Conservation (phyloP, 2,113 vertebrate species). For the Triplophysa rosa region DNA sequence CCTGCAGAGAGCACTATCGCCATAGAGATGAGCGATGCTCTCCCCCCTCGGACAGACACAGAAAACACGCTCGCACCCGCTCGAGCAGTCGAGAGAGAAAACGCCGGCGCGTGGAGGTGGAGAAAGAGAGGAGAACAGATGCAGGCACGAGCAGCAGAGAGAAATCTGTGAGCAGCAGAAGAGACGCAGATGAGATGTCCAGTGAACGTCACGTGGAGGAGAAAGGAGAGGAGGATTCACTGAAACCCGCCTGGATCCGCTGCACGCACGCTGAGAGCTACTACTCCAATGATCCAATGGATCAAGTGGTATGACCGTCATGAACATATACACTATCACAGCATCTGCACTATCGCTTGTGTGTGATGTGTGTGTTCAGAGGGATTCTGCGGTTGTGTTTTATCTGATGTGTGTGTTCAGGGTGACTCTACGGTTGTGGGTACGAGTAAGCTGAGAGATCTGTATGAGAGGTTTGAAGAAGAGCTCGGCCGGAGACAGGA, state of each 20-base stretch:
- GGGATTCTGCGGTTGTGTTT: neutral
- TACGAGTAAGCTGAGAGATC: slow-evolving; percentile 87
- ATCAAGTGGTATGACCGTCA: slow-evolving; percentile 89
- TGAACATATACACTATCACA: neutral
- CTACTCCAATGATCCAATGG: slow-evolving; percentile 98
- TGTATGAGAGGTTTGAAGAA: slow-evolving; percentile 93
- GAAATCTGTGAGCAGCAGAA: slow-evolving; percentile 72
- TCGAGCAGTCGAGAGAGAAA: slow-evolving; percentile 90
- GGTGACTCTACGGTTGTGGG: slow-evolving; percentile 97
- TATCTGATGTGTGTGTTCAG: slow-evolving; percentile 60
- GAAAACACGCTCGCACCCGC: slow-evolving; percentile 79
- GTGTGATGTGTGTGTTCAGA: no score
- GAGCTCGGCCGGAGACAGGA: slow-evolving; percentile 87
- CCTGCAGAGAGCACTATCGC: slow-evolving; percentile 81
- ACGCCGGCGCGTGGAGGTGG: slow-evolving; percentile 86
- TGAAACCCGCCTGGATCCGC: slow-evolving; percentile 95
- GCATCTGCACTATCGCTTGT: no score
- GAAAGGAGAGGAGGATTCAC: slow-evolving; percentile 84
- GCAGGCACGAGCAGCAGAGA: slow-evolving; percentile 73
- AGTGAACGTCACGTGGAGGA: slow-evolving; percentile 79
- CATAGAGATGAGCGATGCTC: slow-evolving; percentile 87
- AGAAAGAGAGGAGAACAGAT: slow-evolving; percentile 75
- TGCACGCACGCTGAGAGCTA: slow-evolving; percentile 95
- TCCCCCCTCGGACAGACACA: slow-evolving; percentile 84
- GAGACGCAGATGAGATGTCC: slow-evolving; percentile 73